Percentiles rank a stretch among this genome's conserved stretches.
Evolutionary conservation across 2,113 vertebrate species (phyloP).

Genomic region (Actenoides hombroni): DNA sequence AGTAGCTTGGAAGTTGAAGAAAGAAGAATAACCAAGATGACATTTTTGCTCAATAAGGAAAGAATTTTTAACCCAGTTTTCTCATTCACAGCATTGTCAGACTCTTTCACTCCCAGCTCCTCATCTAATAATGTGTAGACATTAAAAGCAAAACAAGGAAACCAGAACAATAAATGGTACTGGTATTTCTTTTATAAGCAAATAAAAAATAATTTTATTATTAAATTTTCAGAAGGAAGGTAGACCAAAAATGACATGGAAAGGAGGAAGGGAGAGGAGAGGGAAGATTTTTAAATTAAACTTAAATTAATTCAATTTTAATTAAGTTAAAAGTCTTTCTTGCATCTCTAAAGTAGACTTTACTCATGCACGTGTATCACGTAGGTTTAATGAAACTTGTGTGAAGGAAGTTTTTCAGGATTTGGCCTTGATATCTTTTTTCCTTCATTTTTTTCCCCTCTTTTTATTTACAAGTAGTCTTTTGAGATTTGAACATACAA

Average conservation of each 20-base stretch:
- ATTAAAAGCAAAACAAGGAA: neutral
- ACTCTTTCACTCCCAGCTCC: neutral
- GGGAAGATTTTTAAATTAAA: neutral
- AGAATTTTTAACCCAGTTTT: neutral
- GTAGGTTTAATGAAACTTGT: neutral
- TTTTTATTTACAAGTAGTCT: conserved; percentile 3
- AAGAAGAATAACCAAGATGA: neutral
- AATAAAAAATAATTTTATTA: neutral
- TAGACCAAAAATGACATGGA: neutral
- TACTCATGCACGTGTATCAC: neutral
- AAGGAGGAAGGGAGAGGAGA: neutral
- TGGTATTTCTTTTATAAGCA: neutral
- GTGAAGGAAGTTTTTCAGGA: neutral
- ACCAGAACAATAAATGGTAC: neutral
- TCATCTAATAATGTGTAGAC: neutral
- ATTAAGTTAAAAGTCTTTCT: neutral
- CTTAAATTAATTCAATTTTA: neutral
- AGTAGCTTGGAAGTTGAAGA: neutral
- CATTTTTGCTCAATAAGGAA: neutral
- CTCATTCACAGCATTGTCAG: neutral
- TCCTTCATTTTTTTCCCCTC: fast-evolving
- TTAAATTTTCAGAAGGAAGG: neutral
- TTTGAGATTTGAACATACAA: neutral
- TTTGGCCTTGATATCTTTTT: neutral
- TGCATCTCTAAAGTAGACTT: neutral